phyloP scores from a whole-genome alignment of 2,113 vertebrate species.

The Hypomesus transpacificus region DNA sequence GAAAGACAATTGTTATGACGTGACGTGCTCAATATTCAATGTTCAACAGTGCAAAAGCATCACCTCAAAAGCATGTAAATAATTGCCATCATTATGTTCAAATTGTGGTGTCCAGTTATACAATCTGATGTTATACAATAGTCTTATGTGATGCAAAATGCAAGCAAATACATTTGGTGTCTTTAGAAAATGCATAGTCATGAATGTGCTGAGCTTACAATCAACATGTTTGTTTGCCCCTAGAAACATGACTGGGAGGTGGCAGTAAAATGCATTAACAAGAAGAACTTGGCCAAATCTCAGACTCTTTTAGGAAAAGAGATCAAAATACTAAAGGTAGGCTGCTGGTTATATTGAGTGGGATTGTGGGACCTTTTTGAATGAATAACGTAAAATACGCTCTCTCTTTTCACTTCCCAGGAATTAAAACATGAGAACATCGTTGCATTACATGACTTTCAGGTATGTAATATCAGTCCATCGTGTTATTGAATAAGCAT shows the following conservation, averaged over 20 bases:
- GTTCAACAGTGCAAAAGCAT: too few relatives aligned
- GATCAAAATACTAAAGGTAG: conserved; percentile 98
- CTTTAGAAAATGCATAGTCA: too few relatives aligned
- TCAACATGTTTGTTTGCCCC: conserved; percentile 13
- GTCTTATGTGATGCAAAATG: not conserved
- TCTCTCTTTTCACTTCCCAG: conserved; percentile 64
- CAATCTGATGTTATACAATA: too few relatives aligned
- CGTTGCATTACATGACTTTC: conserved; percentile 94
- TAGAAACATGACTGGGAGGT: conserved; percentile 97
- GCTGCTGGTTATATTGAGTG: not conserved
- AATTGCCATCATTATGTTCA: too few relatives aligned
- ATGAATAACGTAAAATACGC: not conserved
- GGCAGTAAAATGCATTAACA: conserved; percentile 97
- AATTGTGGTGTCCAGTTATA: too few relatives aligned
- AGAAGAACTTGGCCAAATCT: conserved; percentile 96
- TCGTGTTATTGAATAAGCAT: too few relatives aligned
- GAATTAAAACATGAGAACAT: conserved; percentile 98
- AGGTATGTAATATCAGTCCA: conserved; percentile 71
- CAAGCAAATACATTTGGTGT: too few relatives aligned
- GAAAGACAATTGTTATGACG: too few relatives aligned
- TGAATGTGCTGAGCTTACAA: too few relatives aligned
- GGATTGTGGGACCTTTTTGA: not conserved
- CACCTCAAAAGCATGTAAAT: too few relatives aligned
- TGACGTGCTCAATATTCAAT: too few relatives aligned
- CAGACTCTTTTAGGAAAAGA: conserved; percentile 95